Evolutionary conservation across 2,113 vertebrate species (phyloP).

Genomic region (Triplophysa dalaica): DNA sequence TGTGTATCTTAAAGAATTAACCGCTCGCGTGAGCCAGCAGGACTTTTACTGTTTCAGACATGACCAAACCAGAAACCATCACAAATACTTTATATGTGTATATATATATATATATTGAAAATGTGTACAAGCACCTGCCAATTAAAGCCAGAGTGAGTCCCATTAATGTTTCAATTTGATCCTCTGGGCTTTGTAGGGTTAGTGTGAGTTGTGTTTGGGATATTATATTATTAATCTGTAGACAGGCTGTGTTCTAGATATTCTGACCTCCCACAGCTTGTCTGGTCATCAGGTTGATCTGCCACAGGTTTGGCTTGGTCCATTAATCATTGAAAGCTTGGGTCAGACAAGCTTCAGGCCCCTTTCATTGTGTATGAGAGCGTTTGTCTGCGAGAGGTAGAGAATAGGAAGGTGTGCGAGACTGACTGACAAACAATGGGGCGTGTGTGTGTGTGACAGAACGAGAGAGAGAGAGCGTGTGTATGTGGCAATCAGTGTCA

Average conservation of each 20-base stretch:
- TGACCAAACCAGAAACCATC: background rate
- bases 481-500: slow-evolving; percentile 44
- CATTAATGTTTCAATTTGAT: slow-evolving; percentile 40
- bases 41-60: background rate
- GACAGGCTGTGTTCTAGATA: background rate
- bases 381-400: slow-evolving; percentile 52
- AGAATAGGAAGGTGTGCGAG: slow-evolving; percentile 45
- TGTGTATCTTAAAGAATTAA: background rate
- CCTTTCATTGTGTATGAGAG: slow-evolving; percentile 48
- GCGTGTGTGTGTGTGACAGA: slow-evolving; percentile 11
- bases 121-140: background rate
- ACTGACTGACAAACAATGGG: slow-evolving; percentile 30
- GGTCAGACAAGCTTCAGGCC: slow-evolving; percentile 48
- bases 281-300: slow-evolving; percentile 59
- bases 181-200: background rate
- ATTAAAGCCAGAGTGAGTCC: background rate
- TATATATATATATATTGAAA: background rate
- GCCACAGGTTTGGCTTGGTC: slow-evolving; percentile 69
- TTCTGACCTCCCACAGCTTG: slow-evolving; percentile 57
- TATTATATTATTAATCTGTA: slow-evolving; percentile 33
- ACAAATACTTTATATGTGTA: background rate
- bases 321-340: slow-evolving; percentile 72
- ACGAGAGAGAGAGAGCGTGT: slow-evolving; percentile 36
- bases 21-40: background rate
- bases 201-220: slow-evolving; percentile 8